phyloP scores from a whole-genome alignment of 2,113 vertebrate genomes.

The Prochilodus magdalenae region DNA sequence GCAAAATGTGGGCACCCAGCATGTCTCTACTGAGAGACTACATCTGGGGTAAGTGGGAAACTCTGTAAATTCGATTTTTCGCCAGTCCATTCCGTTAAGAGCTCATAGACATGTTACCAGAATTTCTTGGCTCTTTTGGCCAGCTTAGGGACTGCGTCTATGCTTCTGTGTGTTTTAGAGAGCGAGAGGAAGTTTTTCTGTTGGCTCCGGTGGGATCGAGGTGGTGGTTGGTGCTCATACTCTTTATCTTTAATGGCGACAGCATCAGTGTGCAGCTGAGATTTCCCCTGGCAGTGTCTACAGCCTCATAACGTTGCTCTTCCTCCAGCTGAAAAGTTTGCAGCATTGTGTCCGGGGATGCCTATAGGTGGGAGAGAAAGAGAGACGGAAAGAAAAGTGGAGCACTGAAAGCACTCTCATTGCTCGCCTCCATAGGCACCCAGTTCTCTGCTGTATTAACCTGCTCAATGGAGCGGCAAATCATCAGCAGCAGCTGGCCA shows the following conservation, averaged over 20 bases:
- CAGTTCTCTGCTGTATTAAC: slow-evolving; percentile 43
- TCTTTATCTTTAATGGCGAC: slow-evolving; percentile 13
- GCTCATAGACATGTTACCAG: neutral
- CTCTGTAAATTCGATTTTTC: no score
- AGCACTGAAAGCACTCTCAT: slow-evolving; percentile 13
- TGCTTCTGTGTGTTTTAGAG: neutral
- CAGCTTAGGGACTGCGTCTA: neutral
- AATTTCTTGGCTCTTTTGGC: neutral
- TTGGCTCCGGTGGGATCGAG: neutral
- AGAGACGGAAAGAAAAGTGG: neutral
- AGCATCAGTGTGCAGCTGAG: neutral
- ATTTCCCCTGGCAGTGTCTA: slow-evolving; percentile 8
- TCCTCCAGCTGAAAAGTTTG: slow-evolving; percentile 8
- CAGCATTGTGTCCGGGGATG: neutral
- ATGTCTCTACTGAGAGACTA: no score
- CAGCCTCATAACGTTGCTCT: neutral
- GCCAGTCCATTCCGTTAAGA: no score
- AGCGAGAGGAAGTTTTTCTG: slow-evolving; percentile 14
- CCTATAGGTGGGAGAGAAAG: neutral
- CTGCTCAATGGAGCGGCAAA: slow-evolving; percentile 46
- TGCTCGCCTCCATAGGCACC: slow-evolving; percentile 31
- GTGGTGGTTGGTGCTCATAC: slow-evolving; percentile 1
- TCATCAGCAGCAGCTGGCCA: slow-evolving; percentile 36
- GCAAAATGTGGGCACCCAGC: no score
- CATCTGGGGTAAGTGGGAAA: no score